phyloP scores from a whole-genome alignment of 2,888 invertebrate genomes.

The Sarcophaga rosellei region DNA sequence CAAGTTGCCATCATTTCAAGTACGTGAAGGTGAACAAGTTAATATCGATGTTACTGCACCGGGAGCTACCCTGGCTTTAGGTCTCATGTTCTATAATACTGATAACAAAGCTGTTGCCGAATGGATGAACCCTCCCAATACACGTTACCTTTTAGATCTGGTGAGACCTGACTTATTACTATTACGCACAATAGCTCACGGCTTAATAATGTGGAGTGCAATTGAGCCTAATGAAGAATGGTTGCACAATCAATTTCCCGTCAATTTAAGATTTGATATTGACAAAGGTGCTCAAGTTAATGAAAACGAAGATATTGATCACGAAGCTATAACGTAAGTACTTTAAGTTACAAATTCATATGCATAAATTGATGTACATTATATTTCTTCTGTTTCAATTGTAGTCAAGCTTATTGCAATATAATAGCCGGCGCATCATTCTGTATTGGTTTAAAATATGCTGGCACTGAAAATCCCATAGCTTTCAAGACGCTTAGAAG shows the following conservation, averaged over 20 bases:
- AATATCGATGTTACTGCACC: slow-evolving; percentile 98
- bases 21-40: slow-evolving; percentile 93
- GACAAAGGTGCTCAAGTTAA: slow-evolving; percentile 89
- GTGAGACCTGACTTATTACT: slow-evolving; percentile 95
- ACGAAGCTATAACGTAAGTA: slow-evolving; percentile 94
- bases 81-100: slow-evolving; percentile 94
- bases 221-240: slow-evolving; percentile 91
- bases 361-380: no score
- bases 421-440: slow-evolving; percentile 97
- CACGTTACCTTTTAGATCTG: slow-evolving; percentile 94
- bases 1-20: slow-evolving; percentile 92
- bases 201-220: slow-evolving; percentile 93
- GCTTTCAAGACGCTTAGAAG: slow-evolving; percentile 88
- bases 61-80: slow-evolving; percentile 96
- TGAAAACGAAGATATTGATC: slow-evolving; percentile 85
- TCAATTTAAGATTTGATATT: slow-evolving; percentile 87
- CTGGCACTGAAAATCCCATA: slow-evolving; percentile 92
- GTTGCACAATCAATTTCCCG: slow-evolving; percentile 92
- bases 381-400: slow-evolving; percentile 70
- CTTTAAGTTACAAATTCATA: neutral
- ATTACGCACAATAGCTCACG: slow-evolving; percentile 89
- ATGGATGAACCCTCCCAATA: slow-evolving; percentile 95
- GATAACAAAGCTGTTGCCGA: slow-evolving; percentile 92
- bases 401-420: slow-evolving; percentile 97
- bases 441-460: slow-evolving; percentile 95